These are phyloP conservation scores for Pteria penguin DNA, from an alignment of 2,888 invertebrate species.

Conservation along the genomic window DNA sequence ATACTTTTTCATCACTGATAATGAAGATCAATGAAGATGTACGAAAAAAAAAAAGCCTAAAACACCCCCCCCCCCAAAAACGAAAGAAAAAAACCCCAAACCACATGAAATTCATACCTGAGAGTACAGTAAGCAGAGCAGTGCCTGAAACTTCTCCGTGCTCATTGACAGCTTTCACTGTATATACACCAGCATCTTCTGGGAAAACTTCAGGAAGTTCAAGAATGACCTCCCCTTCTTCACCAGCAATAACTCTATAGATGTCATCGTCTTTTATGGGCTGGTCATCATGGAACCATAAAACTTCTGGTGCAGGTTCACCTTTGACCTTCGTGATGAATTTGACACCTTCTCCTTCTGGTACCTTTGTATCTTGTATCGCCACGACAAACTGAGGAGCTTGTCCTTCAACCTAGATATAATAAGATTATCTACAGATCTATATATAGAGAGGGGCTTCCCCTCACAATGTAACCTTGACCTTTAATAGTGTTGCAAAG, in stretches of 20 bases:
- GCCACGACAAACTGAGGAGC: constrained; percentile 67
- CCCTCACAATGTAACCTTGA: no score
- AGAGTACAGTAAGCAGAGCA: constrained; percentile 85
- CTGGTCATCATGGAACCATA: constrained; percentile 90
- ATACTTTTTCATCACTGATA: no score
- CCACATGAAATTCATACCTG: no score
- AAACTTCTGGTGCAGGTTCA: constrained; percentile 82
- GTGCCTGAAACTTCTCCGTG: constrained; percentile 89
- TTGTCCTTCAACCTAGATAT: neutral
- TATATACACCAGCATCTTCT: constrained; percentile 88
- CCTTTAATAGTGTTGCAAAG: no score
- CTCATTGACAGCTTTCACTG: constrained; percentile 87
- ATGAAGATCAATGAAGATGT: no score
- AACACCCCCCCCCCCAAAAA: no score
- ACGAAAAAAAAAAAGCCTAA: no score
- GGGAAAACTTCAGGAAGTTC: constrained; percentile 85
- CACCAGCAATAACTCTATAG: constrained; percentile 82
- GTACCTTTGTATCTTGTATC: constrained; percentile 67
- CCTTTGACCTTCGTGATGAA: constrained; percentile 79
- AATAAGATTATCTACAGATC: no score
- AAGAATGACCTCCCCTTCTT: constrained; percentile 81
- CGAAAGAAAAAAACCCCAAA: no score
- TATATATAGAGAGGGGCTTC: no score
- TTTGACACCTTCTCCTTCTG: constrained; percentile 73
- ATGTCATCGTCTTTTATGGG: constrained; percentile 83